phyloP scores from a whole-genome alignment of 2,113 vertebrate genomes.

The Hepsetus odoe region DNA sequence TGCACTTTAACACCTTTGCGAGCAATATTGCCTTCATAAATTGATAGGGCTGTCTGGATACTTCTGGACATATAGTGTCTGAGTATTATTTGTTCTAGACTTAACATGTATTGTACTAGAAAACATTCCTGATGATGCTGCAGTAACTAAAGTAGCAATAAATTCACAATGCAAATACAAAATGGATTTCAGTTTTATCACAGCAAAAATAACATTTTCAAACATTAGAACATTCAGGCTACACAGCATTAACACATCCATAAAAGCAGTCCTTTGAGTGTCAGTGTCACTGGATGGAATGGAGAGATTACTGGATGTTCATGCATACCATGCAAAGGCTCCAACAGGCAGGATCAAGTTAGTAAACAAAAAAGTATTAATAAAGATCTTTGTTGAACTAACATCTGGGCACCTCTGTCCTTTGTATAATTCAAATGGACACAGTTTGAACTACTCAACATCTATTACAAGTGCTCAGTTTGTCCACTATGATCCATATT shows the following conservation, averaged over 20 bases:
- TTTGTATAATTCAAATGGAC: background rate
- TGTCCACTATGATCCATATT: background rate
- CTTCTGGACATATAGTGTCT: background rate
- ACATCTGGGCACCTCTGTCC: conserved; percentile 9
- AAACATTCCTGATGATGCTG: background rate
- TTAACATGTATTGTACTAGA: background rate
- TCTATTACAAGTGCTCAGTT: background rate
- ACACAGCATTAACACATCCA: background rate
- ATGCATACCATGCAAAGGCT: conserved; percentile 68
- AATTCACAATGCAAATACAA: conserved; percentile 30
- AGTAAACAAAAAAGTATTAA: conserved; percentile 17
- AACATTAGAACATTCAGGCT: conserved; percentile 16
- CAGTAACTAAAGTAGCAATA: background rate
- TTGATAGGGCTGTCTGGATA: background rate
- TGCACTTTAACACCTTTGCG: too few relatives aligned
- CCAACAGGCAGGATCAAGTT: conserved; percentile 30
- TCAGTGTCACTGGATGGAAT: background rate
- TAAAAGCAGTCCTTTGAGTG: background rate
- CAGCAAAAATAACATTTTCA: background rate
- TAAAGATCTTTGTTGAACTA: background rate
- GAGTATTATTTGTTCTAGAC: background rate
- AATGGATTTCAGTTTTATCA: background rate
- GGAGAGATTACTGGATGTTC: conserved; percentile 49
- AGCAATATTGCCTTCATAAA: too few relatives aligned
- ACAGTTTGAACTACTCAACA: background rate